These are phyloP conservation scores for Brachylomia viminalis DNA, from an alignment of 2,888 invertebrate species.

Conservation along the genomic window DNA sequence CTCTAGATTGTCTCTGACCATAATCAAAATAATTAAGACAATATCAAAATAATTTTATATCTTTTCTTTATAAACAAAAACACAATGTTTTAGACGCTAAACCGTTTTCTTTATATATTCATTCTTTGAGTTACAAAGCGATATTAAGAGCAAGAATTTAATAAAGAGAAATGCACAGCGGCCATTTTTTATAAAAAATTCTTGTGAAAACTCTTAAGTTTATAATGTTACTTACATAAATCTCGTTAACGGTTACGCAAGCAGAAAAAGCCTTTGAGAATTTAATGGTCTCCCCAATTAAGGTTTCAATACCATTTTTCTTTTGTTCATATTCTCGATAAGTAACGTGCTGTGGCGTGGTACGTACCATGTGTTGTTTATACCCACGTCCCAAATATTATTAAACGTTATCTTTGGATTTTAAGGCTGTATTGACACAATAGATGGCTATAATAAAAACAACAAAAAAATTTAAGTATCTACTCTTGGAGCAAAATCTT, in stretches of 20 bases:
- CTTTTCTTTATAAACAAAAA: not conserved
- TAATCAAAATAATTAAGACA: too few relatives aligned
- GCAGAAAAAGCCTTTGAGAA: constrained; percentile 70
- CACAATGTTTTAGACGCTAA: not conserved
- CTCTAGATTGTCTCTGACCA: not conserved
- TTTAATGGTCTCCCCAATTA: constrained; percentile 80
- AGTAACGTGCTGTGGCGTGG: constrained; percentile 31
- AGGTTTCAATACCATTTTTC: constrained; percentile 65
- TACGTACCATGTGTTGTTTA: constrained; percentile 46
- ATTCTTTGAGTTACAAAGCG: constrained; percentile 47
- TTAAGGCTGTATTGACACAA: not conserved
- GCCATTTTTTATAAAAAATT: constrained; percentile 67
- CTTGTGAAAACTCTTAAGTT: constrained; percentile 66
- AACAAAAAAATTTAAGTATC: not conserved
- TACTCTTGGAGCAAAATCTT: not conserved
- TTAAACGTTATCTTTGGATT: not conserved
- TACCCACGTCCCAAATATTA: not conserved
- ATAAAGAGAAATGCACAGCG: constrained; percentile 61
- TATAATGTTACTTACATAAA: constrained; percentile 77
- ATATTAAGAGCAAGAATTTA: constrained; percentile 58
- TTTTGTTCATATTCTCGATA: constrained; percentile 54
- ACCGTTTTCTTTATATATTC: constrained; percentile 40
- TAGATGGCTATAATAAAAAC: not conserved
- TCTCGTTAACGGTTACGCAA: constrained; percentile 78
- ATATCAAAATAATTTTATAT: not conserved